A percentile compares a stretch with the other conserved stretches of the same genome.
Conservation (phyloP, 2,888 invertebrate genomes). For the Plagodis pulveraria region DNA sequence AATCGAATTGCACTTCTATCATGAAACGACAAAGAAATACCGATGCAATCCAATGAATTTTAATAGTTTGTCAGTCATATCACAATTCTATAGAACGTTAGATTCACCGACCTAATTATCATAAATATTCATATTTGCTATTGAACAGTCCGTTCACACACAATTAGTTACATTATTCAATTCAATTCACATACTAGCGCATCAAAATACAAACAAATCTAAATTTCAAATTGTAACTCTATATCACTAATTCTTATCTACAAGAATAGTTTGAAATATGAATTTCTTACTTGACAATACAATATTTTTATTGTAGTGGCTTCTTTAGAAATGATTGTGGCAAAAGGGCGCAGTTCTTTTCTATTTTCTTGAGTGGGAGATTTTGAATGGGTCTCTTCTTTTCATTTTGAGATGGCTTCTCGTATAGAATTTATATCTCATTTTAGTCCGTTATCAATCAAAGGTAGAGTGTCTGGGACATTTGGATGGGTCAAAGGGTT, state of each 20-base stretch:
- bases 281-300: slow-evolving; percentile 68
- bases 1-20: no score
- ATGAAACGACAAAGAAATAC: background rate
- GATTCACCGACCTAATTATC: slow-evolving; percentile 54
- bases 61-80: slow-evolving; percentile 51
- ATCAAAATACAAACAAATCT: slow-evolving; percentile 68
- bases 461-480: slow-evolving; percentile 49
- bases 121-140: slow-evolving; percentile 74
- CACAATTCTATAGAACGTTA: slow-evolving; percentile 44
- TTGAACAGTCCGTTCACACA: slow-evolving; percentile 71
- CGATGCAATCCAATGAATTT: slow-evolving; percentile 23
- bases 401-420: slow-evolving; percentile 22
- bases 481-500: slow-evolving; percentile 53
- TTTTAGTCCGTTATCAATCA: slow-evolving; percentile 60
- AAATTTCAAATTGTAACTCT: slow-evolving; percentile 77
- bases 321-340: slow-evolving; percentile 52
- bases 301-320: slow-evolving; percentile 78
- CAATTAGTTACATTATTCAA: slow-evolving; percentile 80
- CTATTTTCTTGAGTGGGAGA: slow-evolving; percentile 37
- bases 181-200: slow-evolving; percentile 60
- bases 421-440: slow-evolving; percentile 34
- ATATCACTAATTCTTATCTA: slow-evolving; percentile 72
- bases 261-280: slow-evolving; percentile 73
- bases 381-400: slow-evolving; percentile 40
- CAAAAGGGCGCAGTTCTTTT: slow-evolving; percentile 44